These are phyloP conservation scores for Ecliptopera silaceata DNA, from an alignment of 2,888 invertebrate genomes.

Conservation along the genomic window DNA sequence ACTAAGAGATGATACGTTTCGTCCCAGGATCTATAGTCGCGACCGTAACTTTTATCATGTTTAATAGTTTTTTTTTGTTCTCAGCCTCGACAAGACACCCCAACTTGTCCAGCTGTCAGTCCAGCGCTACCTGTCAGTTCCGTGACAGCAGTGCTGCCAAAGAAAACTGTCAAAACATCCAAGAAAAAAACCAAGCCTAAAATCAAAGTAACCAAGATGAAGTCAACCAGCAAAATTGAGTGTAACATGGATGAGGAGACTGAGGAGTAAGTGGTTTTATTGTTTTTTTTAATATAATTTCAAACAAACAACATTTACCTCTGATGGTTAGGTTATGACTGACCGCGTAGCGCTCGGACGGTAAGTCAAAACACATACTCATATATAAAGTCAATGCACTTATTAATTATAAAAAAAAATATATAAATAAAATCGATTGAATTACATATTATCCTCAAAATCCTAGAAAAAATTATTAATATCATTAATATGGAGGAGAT, in stretches of 20 bases:
- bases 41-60: not conserved
- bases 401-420: too few relatives aligned
- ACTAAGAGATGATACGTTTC: too few relatives aligned
- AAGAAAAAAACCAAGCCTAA: constrained; percentile 64
- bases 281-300: not conserved
- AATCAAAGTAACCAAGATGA: constrained; percentile 54
- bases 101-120: constrained; percentile 67
- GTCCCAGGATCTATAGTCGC: too few relatives aligned
- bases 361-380: too few relatives aligned
- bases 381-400: too few relatives aligned
- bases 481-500: too few relatives aligned
- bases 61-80: constrained; percentile 7
- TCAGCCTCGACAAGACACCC: constrained; percentile 64
- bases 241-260: constrained; percentile 53
- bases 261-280: constrained; percentile 62
- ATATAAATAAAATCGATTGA: too few relatives aligned
- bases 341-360: too few relatives aligned
- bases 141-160: constrained; percentile 59
- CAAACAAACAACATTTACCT: not conserved
- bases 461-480: too few relatives aligned
- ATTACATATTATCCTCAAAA: too few relatives aligned
- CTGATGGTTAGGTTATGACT: too few relatives aligned
- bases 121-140: constrained; percentile 72
- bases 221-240: constrained; percentile 53
- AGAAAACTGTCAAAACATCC: constrained; percentile 53